These are phyloP conservation scores for Papilio elwesi DNA, from an alignment of 2,888 invertebrate genomes.

Conservation along the genomic window DNA sequence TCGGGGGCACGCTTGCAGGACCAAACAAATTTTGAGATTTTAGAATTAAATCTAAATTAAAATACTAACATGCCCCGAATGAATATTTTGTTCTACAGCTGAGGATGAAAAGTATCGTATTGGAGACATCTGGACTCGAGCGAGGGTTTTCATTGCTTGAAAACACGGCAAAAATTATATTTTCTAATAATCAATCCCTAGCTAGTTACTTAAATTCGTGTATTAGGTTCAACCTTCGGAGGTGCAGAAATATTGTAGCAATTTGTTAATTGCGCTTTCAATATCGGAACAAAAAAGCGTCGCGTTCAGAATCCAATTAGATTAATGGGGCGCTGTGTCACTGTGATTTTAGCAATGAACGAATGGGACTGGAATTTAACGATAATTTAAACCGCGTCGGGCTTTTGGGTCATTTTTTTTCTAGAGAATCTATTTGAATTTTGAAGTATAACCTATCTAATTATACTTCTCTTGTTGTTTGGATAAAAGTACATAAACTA, in stretches of 20 bases:
- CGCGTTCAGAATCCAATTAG: conserved; percentile 42
- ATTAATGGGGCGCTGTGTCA: conserved; percentile 30
- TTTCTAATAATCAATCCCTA: too few relatives aligned
- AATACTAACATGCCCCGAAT: too few relatives aligned
- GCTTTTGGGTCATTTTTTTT: conserved; percentile 9
- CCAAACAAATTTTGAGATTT: too few relatives aligned
- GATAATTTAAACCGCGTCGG: background rate
- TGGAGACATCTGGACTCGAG: too few relatives aligned
- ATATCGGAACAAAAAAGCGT: conserved; percentile 43
- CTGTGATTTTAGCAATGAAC: conserved; percentile 24
- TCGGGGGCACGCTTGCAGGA: too few relatives aligned
- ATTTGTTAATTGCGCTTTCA: conserved; percentile 25
- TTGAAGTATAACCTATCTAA: background rate
- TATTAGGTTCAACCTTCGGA: conserved; percentile 47
- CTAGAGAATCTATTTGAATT: background rate
- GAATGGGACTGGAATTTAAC: conserved; percentile 14
- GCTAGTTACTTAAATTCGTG: conserved; percentile 49
- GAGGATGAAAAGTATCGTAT: too few relatives aligned
- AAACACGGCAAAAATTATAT: too few relatives aligned
- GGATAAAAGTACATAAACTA: too few relatives aligned
- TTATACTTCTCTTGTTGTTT: too few relatives aligned
- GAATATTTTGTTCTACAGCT: too few relatives aligned
- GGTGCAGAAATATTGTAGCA: background rate
- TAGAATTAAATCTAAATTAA: too few relatives aligned
- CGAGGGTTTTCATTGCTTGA: too few relatives aligned